Percentiles rank a stretch among this genome's conserved stretches.
Conservation (phyloP, 2,113 vertebrate genomes). For the Macaca nemestrina region DNA sequence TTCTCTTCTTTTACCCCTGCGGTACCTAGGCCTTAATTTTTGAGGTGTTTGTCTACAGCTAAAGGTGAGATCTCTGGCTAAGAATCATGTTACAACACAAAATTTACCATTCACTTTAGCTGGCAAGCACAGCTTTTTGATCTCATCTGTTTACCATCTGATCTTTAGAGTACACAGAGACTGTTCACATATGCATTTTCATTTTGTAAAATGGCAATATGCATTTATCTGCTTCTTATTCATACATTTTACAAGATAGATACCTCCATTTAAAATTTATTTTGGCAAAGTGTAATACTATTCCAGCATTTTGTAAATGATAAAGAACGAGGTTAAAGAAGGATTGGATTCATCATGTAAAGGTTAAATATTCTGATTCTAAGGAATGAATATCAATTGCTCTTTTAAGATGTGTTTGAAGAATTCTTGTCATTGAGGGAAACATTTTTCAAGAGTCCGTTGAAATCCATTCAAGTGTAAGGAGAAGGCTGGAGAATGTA, state of each 20-base stretch:
- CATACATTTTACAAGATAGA: conserved; percentile 30
- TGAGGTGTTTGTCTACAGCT: background rate
- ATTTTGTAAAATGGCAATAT: background rate
- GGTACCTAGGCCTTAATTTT: background rate
- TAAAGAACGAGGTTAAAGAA: background rate
- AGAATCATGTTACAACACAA: background rate
- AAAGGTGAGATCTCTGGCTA: background rate
- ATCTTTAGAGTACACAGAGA: background rate
- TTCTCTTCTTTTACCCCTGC: background rate
- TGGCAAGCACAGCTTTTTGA: background rate
- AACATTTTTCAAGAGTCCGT: conserved; percentile 42
- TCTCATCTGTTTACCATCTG: background rate
- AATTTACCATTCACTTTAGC: background rate
- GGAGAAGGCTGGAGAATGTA: conserved; percentile 20
- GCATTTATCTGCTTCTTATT: background rate
- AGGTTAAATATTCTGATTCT: conserved; percentile 71
- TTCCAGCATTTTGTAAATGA: conserved; percentile 37
- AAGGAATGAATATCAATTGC: conserved; percentile 24
- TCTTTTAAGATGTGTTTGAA: conserved; percentile 49
- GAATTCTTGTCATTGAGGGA: conserved; percentile 47
- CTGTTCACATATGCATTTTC: background rate
- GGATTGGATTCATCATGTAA: conserved; percentile 7
- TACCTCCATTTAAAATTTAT: background rate
- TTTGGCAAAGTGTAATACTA: background rate
- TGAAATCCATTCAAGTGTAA: conserved; percentile 36